Base-by-base conservation (phyloP, 2,797 vertebrate species). In the Parauchenoglanis punctatus region DNA sequence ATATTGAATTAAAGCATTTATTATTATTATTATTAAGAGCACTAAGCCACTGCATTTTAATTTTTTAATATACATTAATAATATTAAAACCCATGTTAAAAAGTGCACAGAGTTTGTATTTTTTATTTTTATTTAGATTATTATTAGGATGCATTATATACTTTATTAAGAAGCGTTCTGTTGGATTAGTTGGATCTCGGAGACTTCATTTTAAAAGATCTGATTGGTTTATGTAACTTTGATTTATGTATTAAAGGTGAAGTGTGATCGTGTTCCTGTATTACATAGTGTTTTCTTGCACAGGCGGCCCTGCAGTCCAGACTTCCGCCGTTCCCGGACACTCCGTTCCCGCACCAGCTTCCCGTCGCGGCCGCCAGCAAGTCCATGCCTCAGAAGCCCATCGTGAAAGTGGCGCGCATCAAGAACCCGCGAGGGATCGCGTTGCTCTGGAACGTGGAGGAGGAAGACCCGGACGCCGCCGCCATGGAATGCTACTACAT, bases 401-500 rank as follows among this genome's bases (percentile, higher is more conserved):
- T 73, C 0, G 85, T 96, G 0, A 91, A 90, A 8, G 67, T 96
- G 77, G 95, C 92, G 4, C 89, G 93, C 77, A 94, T 95, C 90
- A 90, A 73, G 72, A 90, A 90, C 1, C 94, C 95, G 10, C 85
- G 87, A 0, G 84, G 92, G 17, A 90, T 96, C 4, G 94, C 93
- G 2, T 84, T 96, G 46, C 90, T 92, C 1, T 96, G 96, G 96
- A 92, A 87, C 0, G 46, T 93, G 44, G 72, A 68, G 2, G 84
- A 90, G 28, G 28, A 87, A 17, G 94, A 95, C 52, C 88, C 90
- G 0, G 40, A 7, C 0, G 89, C 63, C 0, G 93, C 95, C 0
- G 91, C 93, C 8, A 95, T 95, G 94, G 91, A 93, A 2, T 93
- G 88, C 72, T 96, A 96, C 92, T 86, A 87, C 83, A 85, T 92